Evolutionary conservation across 2,113 vertebrate species (phyloP).

Genomic region (Sylvia atricapilla): DNA sequence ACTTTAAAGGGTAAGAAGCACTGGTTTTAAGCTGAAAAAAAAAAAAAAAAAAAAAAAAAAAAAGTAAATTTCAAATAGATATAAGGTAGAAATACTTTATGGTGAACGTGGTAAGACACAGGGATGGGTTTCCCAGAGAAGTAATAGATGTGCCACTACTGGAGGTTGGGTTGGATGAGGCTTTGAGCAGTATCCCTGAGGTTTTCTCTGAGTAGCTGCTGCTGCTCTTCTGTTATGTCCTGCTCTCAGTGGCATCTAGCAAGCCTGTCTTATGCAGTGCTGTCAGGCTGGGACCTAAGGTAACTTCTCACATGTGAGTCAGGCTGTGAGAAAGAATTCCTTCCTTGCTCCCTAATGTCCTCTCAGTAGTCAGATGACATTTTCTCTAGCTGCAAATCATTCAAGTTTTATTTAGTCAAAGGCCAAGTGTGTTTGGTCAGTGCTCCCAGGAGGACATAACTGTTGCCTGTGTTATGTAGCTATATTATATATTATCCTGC

Average conservation of each 20-base stretch:
- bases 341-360: not conserved
- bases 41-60: not conserved
- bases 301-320: not conserved
- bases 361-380: not conserved
- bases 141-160: not conserved
- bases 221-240: not conserved
- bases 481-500: not conserved
- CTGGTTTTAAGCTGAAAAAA: not conserved
- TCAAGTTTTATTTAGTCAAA: not conserved
- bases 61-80: not conserved
- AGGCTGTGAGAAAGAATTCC: not conserved
- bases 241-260: not conserved
- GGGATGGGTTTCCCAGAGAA: not conserved
- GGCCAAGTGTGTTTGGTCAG: not conserved
- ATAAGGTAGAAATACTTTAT: not conserved
- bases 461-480: not conserved
- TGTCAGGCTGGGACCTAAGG: not conserved
- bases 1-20: not conserved
- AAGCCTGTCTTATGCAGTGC: not conserved
- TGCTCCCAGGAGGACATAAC: not conserved
- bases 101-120: not conserved
- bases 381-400: not conserved
- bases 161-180: not conserved
- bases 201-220: not conserved
- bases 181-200: not conserved